Base-by-base conservation (phyloP, 2,888 invertebrate species). In the Amphipyra tragopoginis region DNA sequence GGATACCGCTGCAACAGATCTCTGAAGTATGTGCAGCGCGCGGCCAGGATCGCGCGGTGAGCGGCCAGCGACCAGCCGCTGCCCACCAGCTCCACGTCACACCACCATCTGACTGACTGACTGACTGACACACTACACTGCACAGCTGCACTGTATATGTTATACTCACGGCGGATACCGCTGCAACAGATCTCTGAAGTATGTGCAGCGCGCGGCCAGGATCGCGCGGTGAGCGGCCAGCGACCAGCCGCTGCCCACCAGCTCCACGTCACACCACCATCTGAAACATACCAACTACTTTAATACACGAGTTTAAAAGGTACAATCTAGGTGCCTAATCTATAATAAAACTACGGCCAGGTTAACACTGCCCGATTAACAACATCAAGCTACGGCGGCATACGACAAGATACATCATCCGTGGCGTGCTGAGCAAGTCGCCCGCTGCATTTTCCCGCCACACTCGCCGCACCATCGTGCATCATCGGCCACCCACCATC, bases 11-110 rank as follows among this genome's bases (percentile, higher is more conserved):
- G 96, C 79, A 99, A 95, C 81, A 99, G 95, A 83, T 98, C 98
- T 40, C 98, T 95, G 93, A 99, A 98, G 92, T 98, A 98, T 14
- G 97, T 96, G 90, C 98, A 98, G 49, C 98, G 95, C 11, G 97
- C 97, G 1, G 96, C 97, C n/a, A 99, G 95, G 58, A 99, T 95
- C 26, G 98, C 98, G 76, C 98, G 96, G 90, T 98, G 98, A 56
- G 98, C 98, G 10, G 98, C 97, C 91, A 99, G 97, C 82, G 98
- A 97, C 77, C 97, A 97, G 59, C 98, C 98, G 73, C 97, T 96
- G 85, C 98, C 98, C 70, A 98, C 97, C 81, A 99, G 96, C 94
- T 98, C 98, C 81, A 98, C 98, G 94, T 99, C 99, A 68, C 98
- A 98, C 93, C 89, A 88, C 86, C 89, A 87, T 8, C 91, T 90